Evolutionary conservation across 2,113 vertebrate species (phyloP), one percentile per base, ranked within the genome.

Genomic region (Embiotoca jacksoni): DNA sequence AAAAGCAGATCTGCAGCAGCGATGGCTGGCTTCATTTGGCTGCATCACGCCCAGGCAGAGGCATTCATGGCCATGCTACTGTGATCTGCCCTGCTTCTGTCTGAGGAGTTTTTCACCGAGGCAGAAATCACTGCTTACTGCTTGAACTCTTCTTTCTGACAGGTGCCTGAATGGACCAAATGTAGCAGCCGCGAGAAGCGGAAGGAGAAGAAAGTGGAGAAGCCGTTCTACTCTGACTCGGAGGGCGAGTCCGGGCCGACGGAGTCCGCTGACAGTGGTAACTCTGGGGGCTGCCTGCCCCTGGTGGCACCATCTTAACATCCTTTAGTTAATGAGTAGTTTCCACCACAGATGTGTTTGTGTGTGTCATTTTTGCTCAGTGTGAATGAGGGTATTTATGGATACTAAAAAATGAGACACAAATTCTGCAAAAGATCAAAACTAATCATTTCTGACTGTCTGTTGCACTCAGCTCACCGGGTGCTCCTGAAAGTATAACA

Each of bases 121-220:
- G 59, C 50, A 1, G 33, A 35, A 23, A 35, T 80, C 44, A 70
- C 13, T 8, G 4, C 73, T 83, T 4, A 78, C 62, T 44, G 35
- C 60, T 23, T 83, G 13, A 77, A 16, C 32, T 35, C 33, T 2
- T 0, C 81, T 52, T 70, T 70, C 65, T 16, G 81, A 0, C 93
- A 99, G 98, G 97, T 99, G 88, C 98, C 98, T 0, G 98, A 99
- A 56, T 99, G 98, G 98, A 99, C 96, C 88, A 99, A 99, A 79
- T 98, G 97, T 91, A 98, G 97, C 79, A 96, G 95, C 83, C 95
- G 97, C 0, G 98, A 99, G 89, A 98, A 99, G 92, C 95, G 97
- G 78, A 99, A 99, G 94, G 98, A 99, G 88, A 99, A 98, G 82
- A 99, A 98, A 63, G 95, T 95, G 79, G 98, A 99, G 72, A 99